Base-by-base conservation (phyloP, 2,888 invertebrate genomes). In the Gastracanthus pulcherrimus region DNA sequence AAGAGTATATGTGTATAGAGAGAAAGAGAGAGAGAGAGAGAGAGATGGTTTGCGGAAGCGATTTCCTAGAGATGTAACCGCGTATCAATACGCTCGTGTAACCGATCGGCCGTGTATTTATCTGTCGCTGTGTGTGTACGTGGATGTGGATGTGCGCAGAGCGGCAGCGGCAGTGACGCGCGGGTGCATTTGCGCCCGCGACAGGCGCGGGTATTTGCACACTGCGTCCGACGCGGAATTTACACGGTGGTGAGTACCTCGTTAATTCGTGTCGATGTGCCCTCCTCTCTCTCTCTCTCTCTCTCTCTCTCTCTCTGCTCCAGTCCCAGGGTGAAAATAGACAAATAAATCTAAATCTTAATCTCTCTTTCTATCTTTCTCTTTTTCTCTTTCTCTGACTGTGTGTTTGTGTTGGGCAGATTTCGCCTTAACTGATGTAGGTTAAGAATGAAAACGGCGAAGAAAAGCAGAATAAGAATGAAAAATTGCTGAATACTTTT, bases 251-350 rank as follows among this genome's bases (percentile, higher is more conserved):
- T 83, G 84, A 77, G 83, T 80, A 84, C 86, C 84, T 85, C 85
- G 86, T 85, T 87, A 87, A 87, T 87, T 86, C 85, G 83, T 84
- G 82, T 83, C 82, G 70, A 76, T 71, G 81, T 34, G 55, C 26
- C 31, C n/a, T 19, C 31, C 23, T 4, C 51, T 13, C 41, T 7
- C 72, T 6, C 70, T n/a, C n/a, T n/a, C n/a, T n/a, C n/a, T n/a
- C n/a, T n/a, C n/a, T n/a, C n/a, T n/a, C n/a, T n/a, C n/a, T n/a
- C n/a, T n/a, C n/a, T n/a, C n/a, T n/a, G n/a, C n/a, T n/a, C n/a
- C n/a, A n/a, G n/a, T n/a, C n/a, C n/a, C n/a, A n/a, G n/a, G n/a
- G n/a, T n/a, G n/a, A n/a, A n/a, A n/a, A n/a, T n/a, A n/a, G n/a
- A n/a, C n/a, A n/a, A n/a, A n/a, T n/a, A n/a, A n/a, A n/a, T n/a